These are phyloP conservation scores for Scaptodrosophila latifasciaeformis DNA, from an alignment of 2,888 invertebrate genomes.

Conservation along the genomic window DNA sequence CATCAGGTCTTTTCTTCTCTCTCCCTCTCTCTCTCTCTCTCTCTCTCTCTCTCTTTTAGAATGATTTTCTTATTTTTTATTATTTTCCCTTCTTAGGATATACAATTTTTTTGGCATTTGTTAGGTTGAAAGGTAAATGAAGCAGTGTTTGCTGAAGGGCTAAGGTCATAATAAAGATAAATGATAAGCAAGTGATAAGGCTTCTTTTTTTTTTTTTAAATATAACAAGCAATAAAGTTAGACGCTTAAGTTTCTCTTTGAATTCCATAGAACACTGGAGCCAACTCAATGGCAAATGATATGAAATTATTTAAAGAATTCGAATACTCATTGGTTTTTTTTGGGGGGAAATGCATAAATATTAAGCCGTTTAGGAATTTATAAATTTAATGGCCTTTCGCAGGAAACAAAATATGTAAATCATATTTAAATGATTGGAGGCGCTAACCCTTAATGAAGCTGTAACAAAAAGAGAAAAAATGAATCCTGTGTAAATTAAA, in stretches of 20 bases:
- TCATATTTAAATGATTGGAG: no score
- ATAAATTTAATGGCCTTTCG: no score
- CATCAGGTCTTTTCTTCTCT: slow-evolving; percentile 33
- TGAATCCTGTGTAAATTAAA: no score
- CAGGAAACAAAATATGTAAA: no score
- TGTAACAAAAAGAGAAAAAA: no score
- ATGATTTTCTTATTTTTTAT: slow-evolving; percentile 15
- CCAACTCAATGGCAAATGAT: no score
- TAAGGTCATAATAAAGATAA: slow-evolving; percentile 66
- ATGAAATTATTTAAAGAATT: background rate
- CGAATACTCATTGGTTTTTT: background rate
- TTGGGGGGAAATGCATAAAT: background rate
- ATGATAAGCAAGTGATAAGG: slow-evolving; percentile 68
- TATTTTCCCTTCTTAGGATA: slow-evolving; percentile 2
- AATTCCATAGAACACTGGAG: no score
- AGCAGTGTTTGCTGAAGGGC: slow-evolving; percentile 64
- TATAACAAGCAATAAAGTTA: slow-evolving; percentile 35
- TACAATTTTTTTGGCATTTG: slow-evolving; percentile 20
- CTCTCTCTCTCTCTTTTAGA: slow-evolving; percentile 12
- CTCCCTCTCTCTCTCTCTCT: background rate
- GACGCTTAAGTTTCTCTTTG: no score
- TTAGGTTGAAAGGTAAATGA: slow-evolving; percentile 66
- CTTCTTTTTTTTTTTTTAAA: slow-evolving; percentile 34
- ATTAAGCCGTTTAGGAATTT: no score
- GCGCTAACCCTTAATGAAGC: no score